Base-by-base conservation (phyloP, 37 sponge, comb jelly and placozoan genomes). In the Haliclona indistincta region DNA sequence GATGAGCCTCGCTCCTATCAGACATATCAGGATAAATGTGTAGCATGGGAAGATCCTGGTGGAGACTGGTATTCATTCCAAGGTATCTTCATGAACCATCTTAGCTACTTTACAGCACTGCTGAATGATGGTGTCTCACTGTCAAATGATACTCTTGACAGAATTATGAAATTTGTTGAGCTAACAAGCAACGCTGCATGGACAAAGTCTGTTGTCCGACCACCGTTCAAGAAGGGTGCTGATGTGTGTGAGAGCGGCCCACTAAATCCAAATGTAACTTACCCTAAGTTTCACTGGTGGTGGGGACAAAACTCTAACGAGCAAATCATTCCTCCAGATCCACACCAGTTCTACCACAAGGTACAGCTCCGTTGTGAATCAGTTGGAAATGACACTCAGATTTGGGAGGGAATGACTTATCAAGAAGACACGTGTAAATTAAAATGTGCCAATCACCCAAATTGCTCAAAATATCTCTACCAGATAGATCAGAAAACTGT, bases 211-310 rank as follows among this genome's bases (percentile, higher is more conserved):
- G 61, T 51, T 41, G 68, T 65, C 1, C 55, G 62, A 39, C 83
- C 83, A 15, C 75, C 83, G 15, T 82, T 82, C 40, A 75, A 65
- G 3, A 53, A 25, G 58, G 41, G 22, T 30, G 43, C 13, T 26
- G 82, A 81, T 47, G 49, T 19, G 8, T 81, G 82, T 47, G 40
- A 81, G 23, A 64, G 26, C 4, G 29, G n/a, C 13, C 23, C 23
- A 38, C 41, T 74, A 10, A 58, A 60, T 38, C n/a, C 63, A 4
- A 60, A 35, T 34, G 43, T 32, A 3, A 74, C 10, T 7, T 74
- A 80, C 58, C 81, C 81, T 19, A 80, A 80, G 61, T 80, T 80
- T 40, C 81, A 80, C 60, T 80, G 81, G 81, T 80, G 81, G 81
- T 80, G 81, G 81, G 64, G 62, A 23, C 26, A 61, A 28, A 71